Base-by-base conservation (phyloP, 1,140 invertebrate species). In the Zophobas atratus region DNA sequence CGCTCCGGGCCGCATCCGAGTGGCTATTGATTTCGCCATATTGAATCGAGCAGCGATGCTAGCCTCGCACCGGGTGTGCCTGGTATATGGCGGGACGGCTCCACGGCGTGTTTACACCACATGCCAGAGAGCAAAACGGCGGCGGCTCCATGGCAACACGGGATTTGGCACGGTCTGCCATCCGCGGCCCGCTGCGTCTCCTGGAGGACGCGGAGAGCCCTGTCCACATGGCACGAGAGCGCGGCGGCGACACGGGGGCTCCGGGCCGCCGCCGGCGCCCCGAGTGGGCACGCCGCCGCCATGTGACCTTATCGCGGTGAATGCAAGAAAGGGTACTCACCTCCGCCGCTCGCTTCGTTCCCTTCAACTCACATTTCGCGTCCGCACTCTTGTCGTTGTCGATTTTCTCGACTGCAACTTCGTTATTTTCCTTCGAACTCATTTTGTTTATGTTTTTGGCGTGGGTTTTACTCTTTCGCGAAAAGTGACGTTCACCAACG, bases 401-500 rank as follows among this genome's bases (percentile, higher is more conserved):
- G 81, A 90, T 88, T 90, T 95, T 95, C 87, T 94, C 93, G 75
- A 94, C 92, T 80, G 92, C 93, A 86, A 94, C 93, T 89, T 95
- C 93, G 88, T 93, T 94, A 89, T 94, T 94, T 88, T 94, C 93
- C 89, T 93, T 94, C 88, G 93, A 91, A 91, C 94, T 95, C 94
- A 95, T 95, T 88, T 92, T 89, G 85, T 88, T 88, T 88, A 84
- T 84, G 74, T 87, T 85, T 87, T 87, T 89, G 86, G 86, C 83
- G 80, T 86, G 77, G 87, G 87, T 86, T 86, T 85, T 86, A 86
- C 85, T 86, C 85, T 87, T 86, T 83, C 84, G 20, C 73, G 83
- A 86, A 63, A 81, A 87, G 86, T 86, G 87, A 85, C 85, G 84
- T 85, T 84, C 87, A 87, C 86, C 86, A 87, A 87, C 85, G 87